phyloP scores from a whole-genome alignment of 2,797 vertebrate genomes.

The Periophthalmus magnuspinnatus region DNA sequence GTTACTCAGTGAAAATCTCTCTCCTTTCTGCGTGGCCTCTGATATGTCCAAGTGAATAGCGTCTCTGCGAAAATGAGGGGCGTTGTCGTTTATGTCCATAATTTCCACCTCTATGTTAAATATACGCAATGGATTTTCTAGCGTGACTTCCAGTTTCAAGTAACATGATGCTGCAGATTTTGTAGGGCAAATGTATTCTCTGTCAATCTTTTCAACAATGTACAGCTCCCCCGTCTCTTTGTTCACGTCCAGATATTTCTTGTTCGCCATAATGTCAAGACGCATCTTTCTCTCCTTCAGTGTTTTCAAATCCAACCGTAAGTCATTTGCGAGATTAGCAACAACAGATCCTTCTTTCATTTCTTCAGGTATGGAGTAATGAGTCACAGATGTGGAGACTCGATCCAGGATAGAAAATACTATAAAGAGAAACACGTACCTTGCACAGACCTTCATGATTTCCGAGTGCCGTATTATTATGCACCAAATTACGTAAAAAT shows the following conservation, averaged over 20 bases:
- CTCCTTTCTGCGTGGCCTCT: constrained; percentile 82
- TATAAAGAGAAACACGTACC: background rate
- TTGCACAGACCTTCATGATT: background rate
- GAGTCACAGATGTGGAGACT: no score
- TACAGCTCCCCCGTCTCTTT: constrained; percentile 77
- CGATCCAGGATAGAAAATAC: background rate
- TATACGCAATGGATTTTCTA: constrained; percentile 77
- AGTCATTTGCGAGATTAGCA: constrained; percentile 78
- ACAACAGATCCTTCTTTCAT: constrained; percentile 78
- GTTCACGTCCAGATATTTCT: constrained; percentile 79
- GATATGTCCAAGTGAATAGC: constrained; percentile 85
- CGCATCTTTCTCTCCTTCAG: constrained; percentile 75
- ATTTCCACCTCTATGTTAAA: constrained; percentile 89
- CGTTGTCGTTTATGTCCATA: constrained; percentile 90
- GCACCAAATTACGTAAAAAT: background rate
- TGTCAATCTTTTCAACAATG: constrained; percentile 79
- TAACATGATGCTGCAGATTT: constrained; percentile 41
- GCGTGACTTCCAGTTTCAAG: constrained; percentile 50
- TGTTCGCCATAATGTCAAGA: constrained; percentile 76
- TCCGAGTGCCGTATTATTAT: background rate
- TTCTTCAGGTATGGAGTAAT: constrained; percentile 82
- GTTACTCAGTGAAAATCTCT: constrained; percentile 87
- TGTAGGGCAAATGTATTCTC: constrained; percentile 80
- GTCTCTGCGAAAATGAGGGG: constrained; percentile 83
- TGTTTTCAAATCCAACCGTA: constrained; percentile 69